Evolutionary conservation across 2,797 vertebrate species (phyloP).

Genomic region (Spheniscus humboldti): DNA sequence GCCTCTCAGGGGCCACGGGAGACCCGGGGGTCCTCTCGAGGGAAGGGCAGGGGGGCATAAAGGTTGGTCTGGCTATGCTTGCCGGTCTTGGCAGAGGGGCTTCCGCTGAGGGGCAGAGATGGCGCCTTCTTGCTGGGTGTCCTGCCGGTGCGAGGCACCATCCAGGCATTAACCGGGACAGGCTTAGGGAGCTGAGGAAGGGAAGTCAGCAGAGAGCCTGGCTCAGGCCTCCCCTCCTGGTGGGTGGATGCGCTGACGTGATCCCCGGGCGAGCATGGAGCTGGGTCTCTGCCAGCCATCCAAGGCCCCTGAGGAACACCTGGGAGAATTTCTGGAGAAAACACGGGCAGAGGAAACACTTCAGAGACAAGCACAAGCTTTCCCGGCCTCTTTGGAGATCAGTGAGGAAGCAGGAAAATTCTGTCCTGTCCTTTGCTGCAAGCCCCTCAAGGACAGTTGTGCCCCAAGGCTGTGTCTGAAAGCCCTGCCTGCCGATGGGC

Average conservation of each 20-base stretch:
- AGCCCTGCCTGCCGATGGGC: neutral
- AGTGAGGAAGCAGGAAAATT: neutral
- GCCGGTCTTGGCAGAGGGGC: neutral
- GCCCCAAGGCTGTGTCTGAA: neutral
- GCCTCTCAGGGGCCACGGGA: neutral
- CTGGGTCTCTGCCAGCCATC: neutral
- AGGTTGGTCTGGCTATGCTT: accelerated
- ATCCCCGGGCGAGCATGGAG: neutral
- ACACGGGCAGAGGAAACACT: neutral
- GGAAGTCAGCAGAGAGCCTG: neutral
- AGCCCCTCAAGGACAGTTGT: neutral
- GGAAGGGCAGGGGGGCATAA: neutral
- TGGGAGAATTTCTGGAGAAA: neutral
- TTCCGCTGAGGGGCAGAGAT: neutral
- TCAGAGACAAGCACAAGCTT: neutral
- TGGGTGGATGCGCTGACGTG: neutral
- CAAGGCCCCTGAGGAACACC: neutral
- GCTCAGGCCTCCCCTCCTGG: neutral
- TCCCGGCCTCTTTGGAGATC: neutral
- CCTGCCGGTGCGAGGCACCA: neutral
- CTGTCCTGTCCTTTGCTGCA: neutral
- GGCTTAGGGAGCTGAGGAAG: accelerated
- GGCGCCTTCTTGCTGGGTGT: neutral
- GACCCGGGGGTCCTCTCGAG: neutral
- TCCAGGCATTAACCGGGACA: neutral